phyloP scores from a whole-genome alignment of 2,888 invertebrate species.

The Eulithis testata region DNA sequence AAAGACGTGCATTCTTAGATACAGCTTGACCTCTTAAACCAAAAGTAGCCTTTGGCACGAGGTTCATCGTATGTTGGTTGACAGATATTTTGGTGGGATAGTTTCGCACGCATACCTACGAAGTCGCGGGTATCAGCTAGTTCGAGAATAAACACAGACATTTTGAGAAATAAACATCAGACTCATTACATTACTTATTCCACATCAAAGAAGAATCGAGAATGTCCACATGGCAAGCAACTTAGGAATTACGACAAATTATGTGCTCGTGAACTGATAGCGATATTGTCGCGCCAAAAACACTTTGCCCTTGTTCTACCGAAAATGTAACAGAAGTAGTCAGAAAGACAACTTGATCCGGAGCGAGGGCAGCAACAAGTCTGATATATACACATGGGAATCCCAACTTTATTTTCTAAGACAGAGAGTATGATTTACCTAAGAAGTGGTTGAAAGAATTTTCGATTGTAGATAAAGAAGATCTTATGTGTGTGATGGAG shows the following conservation, averaged over 20 bases:
- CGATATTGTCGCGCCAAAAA: constrained; percentile 72
- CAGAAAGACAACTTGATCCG: constrained; percentile 79
- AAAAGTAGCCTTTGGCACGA: too few species aligned
- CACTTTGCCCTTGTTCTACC: constrained; percentile 72
- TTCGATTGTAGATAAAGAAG: constrained; percentile 66
- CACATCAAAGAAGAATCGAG: constrained; percentile 50
- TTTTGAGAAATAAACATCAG: constrained; percentile 35
- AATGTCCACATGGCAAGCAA: constrained; percentile 59
- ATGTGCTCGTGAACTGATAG: constrained; percentile 72
- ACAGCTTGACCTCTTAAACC: too few species aligned
- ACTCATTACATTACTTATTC: constrained; percentile 31
- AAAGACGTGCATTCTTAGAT: too few species aligned
- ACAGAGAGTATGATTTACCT: constrained; percentile 58
- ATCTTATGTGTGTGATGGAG: constrained; percentile 71
- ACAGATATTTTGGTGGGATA: too few species aligned
- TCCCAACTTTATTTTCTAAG: constrained; percentile 55
- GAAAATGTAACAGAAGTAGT: constrained; percentile 72
- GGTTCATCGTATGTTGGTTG: too few species aligned
- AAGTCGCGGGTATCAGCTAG: too few species aligned
- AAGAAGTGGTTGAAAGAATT: constrained; percentile 49
- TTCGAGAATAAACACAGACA: constrained; percentile 21
- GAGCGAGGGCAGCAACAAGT: constrained; percentile 77
- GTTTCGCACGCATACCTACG: too few species aligned
- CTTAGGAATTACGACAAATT: constrained; percentile 73
- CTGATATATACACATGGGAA: constrained; percentile 55